Evolutionary conservation across 2,888 invertebrate genomes (phyloP).

Genomic region (Petrolisthes manimaculis): DNA sequence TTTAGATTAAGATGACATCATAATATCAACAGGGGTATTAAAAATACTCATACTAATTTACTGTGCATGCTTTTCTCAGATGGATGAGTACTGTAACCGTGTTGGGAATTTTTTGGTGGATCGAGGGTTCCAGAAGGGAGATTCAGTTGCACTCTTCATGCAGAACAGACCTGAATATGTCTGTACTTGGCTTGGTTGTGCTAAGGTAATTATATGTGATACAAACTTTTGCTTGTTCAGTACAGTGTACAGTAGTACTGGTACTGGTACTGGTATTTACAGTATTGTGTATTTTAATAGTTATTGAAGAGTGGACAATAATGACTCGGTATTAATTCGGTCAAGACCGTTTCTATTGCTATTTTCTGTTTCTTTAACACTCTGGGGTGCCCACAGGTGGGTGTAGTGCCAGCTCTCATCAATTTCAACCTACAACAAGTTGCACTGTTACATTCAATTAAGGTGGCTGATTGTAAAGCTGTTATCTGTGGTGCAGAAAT

Average conservation of each 20-base stretch:
- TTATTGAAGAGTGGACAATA: too few relatives aligned
- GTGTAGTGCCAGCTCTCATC: constrained; percentile 72
- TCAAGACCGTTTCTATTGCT: not conserved
- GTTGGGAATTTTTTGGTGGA: constrained; percentile 83
- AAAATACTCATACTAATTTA: not conserved
- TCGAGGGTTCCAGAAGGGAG: constrained; percentile 87
- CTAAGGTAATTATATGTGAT: constrained; percentile 74
- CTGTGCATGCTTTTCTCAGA: constrained; percentile 72
- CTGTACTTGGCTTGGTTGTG: constrained; percentile 91
- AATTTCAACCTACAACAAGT: constrained; percentile 73
- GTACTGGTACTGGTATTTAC: too few relatives aligned
- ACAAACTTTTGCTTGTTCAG: too few relatives aligned
- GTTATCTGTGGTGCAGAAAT: constrained; percentile 71
- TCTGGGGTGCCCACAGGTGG: constrained; percentile 66
- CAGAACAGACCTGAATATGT: constrained; percentile 94
- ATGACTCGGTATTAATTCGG: too few relatives aligned
- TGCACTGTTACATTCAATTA: constrained; percentile 73
- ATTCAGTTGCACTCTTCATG: constrained; percentile 90
- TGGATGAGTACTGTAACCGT: constrained; percentile 88
- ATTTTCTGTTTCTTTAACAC: not conserved
- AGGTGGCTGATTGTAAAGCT: constrained; percentile 71
- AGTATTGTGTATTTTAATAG: too few relatives aligned
- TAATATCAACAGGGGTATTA: not conserved
- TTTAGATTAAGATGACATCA: too few relatives aligned
- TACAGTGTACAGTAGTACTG: too few relatives aligned